Conservation (phyloP, 37 sponge, comb jelly and placozoan species). For the Corticium candelabrum region DNA sequence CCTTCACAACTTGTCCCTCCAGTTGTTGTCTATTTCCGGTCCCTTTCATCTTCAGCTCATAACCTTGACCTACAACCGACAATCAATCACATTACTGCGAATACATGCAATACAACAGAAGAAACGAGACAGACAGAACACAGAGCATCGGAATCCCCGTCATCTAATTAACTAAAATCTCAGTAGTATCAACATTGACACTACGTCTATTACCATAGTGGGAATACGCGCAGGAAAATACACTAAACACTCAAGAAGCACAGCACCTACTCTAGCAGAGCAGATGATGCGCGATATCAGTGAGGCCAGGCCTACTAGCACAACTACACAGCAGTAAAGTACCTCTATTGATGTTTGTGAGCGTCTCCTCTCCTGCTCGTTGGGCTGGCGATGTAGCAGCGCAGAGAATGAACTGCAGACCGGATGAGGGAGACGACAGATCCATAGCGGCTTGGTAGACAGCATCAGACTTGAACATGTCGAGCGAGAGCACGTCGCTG, state of each 20-base stretch:
- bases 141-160: too few species aligned
- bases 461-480: constrained; percentile 2
- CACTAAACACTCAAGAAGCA: too few species aligned
- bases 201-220: too few species aligned
- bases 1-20: not conserved
- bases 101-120: not conserved
- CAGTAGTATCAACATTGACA: too few species aligned
- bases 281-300: too few species aligned
- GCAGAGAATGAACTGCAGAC: not conserved
- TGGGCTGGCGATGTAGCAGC: not conserved
- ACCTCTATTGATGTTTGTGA: not conserved
- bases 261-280: too few species aligned
- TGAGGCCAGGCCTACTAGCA: not conserved
- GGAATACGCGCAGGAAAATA: too few species aligned
- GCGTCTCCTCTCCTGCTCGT: not conserved
- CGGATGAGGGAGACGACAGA: not conserved
- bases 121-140: not conserved
- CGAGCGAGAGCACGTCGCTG: not conserved
- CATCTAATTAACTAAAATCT: too few species aligned
- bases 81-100: not conserved
- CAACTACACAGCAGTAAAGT: not conserved
- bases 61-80: constrained; percentile 22
- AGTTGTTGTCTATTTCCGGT: not conserved
- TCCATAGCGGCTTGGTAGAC: not conserved
- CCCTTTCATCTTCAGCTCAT: constrained; percentile 29